phyloP scores from a whole-genome alignment of 2,888 invertebrate species.

The Drosophila suboccidentalis region DNA sequence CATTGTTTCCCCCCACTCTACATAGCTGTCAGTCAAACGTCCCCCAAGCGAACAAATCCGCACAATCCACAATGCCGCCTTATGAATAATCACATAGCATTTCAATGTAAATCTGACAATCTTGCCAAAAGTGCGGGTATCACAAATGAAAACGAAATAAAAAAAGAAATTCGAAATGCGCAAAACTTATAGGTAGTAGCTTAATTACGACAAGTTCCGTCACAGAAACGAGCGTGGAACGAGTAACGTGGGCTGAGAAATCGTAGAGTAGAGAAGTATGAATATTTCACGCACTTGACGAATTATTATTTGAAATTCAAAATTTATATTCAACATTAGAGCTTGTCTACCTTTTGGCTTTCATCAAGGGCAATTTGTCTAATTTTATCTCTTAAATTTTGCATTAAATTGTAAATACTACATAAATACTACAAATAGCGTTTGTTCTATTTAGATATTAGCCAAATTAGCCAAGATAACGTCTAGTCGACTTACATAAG shows the following conservation, averaged over 20 bases:
- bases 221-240: conserved; percentile 17
- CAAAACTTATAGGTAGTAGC: conserved; percentile 51
- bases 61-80: conserved; percentile 30
- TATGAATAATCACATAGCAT: conserved; percentile 68
- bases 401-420: conserved; percentile 25
- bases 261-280: neutral
- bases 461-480: conserved; percentile 14
- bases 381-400: conserved; percentile 27
- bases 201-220: conserved; percentile 55
- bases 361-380: conserved; percentile 18
- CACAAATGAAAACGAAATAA: conserved; percentile 31
- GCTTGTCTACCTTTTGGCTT: conserved; percentile 10
- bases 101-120: conserved; percentile 58
- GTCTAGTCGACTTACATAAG: neutral
- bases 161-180: conserved; percentile 60
- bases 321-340: conserved; percentile 25
- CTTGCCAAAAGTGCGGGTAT: conserved; percentile 45
- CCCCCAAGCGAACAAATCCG: conserved; percentile 44
- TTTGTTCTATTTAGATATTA: neutral
- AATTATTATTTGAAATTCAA: conserved; percentile 38
- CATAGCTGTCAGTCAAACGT: conserved; percentile 68
- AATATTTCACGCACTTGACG: conserved; percentile 23
- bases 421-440: conserved; percentile 1
- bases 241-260: conserved; percentile 6
- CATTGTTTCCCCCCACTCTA: conserved; percentile 28